Percentiles rank a stretch among this genome's conserved stretches.
Evolutionary conservation across 2,113 vertebrate species (phyloP).

Genomic region (Beaufortia kweichowensis): DNA sequence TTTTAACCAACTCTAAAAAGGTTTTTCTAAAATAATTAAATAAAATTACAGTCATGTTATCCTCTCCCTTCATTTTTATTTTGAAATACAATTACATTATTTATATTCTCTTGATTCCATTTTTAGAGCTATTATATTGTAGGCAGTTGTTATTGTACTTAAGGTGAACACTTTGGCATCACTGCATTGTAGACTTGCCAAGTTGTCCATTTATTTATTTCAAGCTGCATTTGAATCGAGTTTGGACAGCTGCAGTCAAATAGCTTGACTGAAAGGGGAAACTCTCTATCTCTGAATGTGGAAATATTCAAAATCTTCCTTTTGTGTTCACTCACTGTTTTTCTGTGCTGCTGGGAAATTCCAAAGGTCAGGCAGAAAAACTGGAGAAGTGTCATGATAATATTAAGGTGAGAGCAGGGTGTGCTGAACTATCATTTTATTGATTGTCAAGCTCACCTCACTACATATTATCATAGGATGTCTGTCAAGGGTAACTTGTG

Average conservation of each 20-base stretch:
- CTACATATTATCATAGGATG: not conserved
- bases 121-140: constrained; percentile 26
- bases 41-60: not conserved
- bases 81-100: constrained; percentile 17
- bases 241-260: not conserved
- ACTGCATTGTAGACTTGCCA: not conserved
- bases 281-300: not conserved
- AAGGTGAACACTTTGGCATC: constrained; percentile 32
- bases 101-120: constrained; percentile 31
- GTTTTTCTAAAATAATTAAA: too few relatives aligned
- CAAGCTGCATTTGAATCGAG: constrained; percentile 31
- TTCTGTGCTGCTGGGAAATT: constrained; percentile 38
- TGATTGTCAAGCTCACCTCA: not conserved
- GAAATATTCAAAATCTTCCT: not conserved
- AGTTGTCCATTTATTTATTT: constrained; percentile 28
- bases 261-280: not conserved
- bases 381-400: constrained; percentile 14
- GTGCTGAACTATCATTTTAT: not conserved
- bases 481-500: not conserved
- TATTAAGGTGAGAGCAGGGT: not conserved
- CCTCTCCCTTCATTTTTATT: not conserved
- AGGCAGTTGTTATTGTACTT: constrained; percentile 16
- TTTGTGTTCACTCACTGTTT: constrained; percentile 15
- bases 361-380: constrained; percentile 24
- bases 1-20: too few relatives aligned